These are phyloP conservation scores for Hippocampus abdominalis DNA, from an alignment of 2,113 vertebrate species.

Conservation along the genomic window DNA sequence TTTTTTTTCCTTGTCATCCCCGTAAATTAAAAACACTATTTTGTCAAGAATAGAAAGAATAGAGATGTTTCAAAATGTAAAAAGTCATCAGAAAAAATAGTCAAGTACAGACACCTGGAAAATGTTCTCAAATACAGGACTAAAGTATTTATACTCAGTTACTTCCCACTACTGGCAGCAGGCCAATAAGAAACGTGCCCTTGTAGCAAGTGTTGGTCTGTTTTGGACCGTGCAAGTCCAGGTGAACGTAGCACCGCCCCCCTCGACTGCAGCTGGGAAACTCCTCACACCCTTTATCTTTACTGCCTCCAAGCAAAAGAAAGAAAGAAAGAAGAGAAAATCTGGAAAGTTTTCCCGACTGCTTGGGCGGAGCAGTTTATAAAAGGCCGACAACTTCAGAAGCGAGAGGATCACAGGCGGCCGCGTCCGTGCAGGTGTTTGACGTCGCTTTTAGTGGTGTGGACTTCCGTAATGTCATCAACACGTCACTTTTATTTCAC, in stretches of 20 bases:
- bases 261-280: conserved; percentile 61
- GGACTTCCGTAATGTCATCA: neutral
- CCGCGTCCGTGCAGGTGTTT: conserved; percentile 65
- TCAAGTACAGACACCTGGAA: too few species aligned
- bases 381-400: conserved; percentile 68
- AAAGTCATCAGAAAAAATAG: too few species aligned
- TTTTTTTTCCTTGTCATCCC: too few species aligned
- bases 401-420: conserved; percentile 70
- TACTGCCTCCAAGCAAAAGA: conserved; percentile 54
- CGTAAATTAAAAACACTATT: too few species aligned
- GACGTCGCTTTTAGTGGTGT: conserved; percentile 5
- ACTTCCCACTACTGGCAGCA: neutral
- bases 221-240: neutral
- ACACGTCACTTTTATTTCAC: neutral
- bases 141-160: neutral
- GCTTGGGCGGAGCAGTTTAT: conserved; percentile 58
- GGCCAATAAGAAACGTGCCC: neutral
- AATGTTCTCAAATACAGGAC: too few species aligned
- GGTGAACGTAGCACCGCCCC: conserved; percentile 24
- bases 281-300: conserved; percentile 72
- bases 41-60: too few species aligned
- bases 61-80: too few species aligned
- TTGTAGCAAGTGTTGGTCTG: neutral
- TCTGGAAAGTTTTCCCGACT: conserved; percentile 50
- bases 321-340: conserved; percentile 31